A percentile compares a stretch with the other conserved stretches of the same genome.
Evolutionary conservation across 2,888 invertebrate genomes (phyloP).

Genomic region (Drosophila melanosoma): DNA sequence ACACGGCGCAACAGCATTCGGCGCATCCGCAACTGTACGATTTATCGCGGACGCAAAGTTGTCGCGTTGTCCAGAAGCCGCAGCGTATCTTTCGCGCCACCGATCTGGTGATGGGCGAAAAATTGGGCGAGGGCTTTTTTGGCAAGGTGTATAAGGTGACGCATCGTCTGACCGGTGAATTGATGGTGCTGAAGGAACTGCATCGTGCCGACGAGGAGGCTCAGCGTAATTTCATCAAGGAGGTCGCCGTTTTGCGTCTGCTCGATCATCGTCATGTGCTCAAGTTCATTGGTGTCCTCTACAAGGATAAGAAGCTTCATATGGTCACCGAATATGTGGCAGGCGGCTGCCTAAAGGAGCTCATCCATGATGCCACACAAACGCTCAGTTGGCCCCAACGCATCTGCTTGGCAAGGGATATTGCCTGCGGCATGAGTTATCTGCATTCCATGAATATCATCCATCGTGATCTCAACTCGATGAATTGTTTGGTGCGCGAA

Average conservation of each 20-base stretch:
- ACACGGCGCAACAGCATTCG: slow-evolving; percentile 81
- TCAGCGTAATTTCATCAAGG: slow-evolving; percentile 96
- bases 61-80: slow-evolving; percentile 87
- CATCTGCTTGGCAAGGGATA: slow-evolving; percentile 94
- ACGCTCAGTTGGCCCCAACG: slow-evolving; percentile 92
- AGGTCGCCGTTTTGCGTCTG: slow-evolving; percentile 96
- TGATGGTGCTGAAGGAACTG: slow-evolving; percentile 97
- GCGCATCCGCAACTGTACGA: slow-evolving; percentile 86
- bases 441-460: slow-evolving; percentile 97
- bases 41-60: slow-evolving; percentile 94
- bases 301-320: slow-evolving; percentile 95
- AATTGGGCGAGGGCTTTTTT: slow-evolving; percentile 97
- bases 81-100: slow-evolving; percentile 95
- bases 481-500: slow-evolving; percentile 96
- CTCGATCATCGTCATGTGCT: slow-evolving; percentile 95
- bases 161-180: slow-evolving; percentile 94
- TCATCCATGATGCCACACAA: slow-evolving; percentile 90
- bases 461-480: slow-evolving; percentile 97
- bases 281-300: slow-evolving; percentile 95
- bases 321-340: slow-evolving; percentile 97
- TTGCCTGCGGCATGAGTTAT: slow-evolving; percentile 97
- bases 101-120: slow-evolving; percentile 94
- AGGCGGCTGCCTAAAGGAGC: slow-evolving; percentile 94
- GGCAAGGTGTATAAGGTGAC: slow-evolving; percentile 97
- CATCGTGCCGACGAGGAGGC: slow-evolving; percentile 97